A percentile compares a stretch with the other conserved stretches of the same genome.
Evolutionary conservation across 2,797 vertebrate species (phyloP).

Genomic region (Gymnocypris eckloni): DNA sequence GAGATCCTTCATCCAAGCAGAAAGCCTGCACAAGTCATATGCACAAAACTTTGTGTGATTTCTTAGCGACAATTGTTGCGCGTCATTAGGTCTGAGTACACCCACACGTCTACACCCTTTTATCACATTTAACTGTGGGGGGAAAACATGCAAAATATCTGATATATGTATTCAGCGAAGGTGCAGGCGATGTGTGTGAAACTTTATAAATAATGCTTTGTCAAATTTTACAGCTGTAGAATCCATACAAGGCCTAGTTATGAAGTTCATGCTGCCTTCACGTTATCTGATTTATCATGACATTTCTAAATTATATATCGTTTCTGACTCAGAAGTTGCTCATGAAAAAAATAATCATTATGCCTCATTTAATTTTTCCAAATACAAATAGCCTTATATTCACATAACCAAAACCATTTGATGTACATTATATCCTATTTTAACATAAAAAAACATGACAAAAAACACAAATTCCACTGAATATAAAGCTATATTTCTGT

Average conservation of each 20-base stretch:
- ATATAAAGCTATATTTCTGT: neutral
- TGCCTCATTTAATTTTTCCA: neutral
- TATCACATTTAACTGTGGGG: neutral
- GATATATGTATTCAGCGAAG: neutral
- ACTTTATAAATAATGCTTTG: neutral
- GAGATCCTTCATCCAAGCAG: constrained; percentile 10
- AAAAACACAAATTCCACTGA: neutral
- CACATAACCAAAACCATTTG: neutral
- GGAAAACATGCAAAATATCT: neutral
- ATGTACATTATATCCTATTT: neutral
- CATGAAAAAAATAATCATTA: neutral
- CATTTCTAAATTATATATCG: neutral
- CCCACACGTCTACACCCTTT: neutral
- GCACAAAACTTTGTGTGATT: constrained; percentile 5
- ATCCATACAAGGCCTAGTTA: neutral
- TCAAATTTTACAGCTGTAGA: neutral
- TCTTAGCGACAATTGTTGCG: neutral
- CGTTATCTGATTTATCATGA: neutral
- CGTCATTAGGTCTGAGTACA: neutral
- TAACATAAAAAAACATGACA: neutral
- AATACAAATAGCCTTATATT: neutral
- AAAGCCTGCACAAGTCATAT: neutral
- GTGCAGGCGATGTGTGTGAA: neutral
- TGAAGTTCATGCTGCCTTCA: neutral
- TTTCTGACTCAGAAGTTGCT: neutral